Conservation (phyloP, 2,113 vertebrate genomes). For the Alaudala cheleensis region DNA sequence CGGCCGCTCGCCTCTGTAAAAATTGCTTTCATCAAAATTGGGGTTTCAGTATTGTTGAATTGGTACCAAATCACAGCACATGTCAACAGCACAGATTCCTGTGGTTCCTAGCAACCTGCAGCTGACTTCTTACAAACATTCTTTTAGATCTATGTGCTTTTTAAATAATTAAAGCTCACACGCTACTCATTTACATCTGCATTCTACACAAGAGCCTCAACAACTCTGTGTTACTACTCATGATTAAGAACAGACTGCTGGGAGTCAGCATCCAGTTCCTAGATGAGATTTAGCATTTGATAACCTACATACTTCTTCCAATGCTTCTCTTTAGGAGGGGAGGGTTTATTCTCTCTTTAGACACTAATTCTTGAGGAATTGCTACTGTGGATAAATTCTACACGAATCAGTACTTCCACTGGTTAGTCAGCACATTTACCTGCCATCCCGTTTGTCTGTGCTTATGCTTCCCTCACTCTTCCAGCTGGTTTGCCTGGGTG, state of each 20-base stretch:
- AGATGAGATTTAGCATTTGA: background rate
- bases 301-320: background rate
- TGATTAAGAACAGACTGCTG: background rate
- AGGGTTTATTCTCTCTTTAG: background rate
- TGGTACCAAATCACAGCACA: background rate
- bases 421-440: slow-evolving; percentile 68
- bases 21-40: slow-evolving; percentile 51
- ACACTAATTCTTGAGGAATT: background rate
- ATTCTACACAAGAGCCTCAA: background rate
- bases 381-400: background rate
- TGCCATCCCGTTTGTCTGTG: slow-evolving; percentile 86
- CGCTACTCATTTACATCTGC: background rate
- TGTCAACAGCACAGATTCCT: background rate
- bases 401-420: background rate
- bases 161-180: background rate
- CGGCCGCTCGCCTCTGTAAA: slow-evolving; percentile 77
- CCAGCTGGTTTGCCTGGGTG: slow-evolving; percentile 79
- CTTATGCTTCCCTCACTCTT: slow-evolving; percentile 84
- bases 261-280: background rate
- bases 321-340: background rate
- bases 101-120: background rate
- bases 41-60: background rate
- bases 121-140: background rate
- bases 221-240: background rate
- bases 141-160: background rate